phyloP scores from a whole-genome alignment of 2,113 vertebrate genomes.

The Ursus arctos region DNA sequence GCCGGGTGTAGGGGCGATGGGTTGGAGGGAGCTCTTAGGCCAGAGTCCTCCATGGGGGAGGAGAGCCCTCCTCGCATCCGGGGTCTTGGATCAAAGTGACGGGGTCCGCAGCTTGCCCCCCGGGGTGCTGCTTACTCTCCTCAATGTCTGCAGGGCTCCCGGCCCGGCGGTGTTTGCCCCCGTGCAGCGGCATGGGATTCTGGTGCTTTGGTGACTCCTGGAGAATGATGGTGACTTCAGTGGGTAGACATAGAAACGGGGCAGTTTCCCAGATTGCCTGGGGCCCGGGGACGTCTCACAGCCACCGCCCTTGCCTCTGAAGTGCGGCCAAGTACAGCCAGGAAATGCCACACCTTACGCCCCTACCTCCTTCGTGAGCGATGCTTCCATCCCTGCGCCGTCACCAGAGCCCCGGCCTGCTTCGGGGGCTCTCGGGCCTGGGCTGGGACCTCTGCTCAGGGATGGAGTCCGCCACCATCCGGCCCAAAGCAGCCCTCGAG shows the following conservation, averaged over 20 bases:
- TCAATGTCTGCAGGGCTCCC: background rate
- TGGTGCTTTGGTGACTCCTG: background rate
- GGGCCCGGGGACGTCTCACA: background rate
- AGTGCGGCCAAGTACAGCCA: background rate
- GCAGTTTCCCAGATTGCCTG: background rate
- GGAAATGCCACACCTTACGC: background rate
- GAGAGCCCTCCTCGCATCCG: background rate
- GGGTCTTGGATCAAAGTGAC: background rate
- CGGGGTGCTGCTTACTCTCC: background rate
- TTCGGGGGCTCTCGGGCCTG: background rate
- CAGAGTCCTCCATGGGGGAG: background rate
- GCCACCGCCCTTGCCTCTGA: background rate
- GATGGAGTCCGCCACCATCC: background rate
- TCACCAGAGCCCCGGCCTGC: background rate
- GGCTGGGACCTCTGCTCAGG: background rate
- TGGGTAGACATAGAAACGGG: background rate
- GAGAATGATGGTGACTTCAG: background rate
- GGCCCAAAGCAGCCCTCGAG: background rate
- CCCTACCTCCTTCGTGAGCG: background rate
- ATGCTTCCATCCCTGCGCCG: background rate
- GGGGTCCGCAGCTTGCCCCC: background rate
- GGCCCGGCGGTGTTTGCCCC: background rate
- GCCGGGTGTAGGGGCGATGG: background rate
- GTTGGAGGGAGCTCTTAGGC: background rate
- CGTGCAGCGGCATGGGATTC: background rate